Evolutionary conservation across 2,113 vertebrate species (phyloP).

Genomic region (Bufo bufo): DNA sequence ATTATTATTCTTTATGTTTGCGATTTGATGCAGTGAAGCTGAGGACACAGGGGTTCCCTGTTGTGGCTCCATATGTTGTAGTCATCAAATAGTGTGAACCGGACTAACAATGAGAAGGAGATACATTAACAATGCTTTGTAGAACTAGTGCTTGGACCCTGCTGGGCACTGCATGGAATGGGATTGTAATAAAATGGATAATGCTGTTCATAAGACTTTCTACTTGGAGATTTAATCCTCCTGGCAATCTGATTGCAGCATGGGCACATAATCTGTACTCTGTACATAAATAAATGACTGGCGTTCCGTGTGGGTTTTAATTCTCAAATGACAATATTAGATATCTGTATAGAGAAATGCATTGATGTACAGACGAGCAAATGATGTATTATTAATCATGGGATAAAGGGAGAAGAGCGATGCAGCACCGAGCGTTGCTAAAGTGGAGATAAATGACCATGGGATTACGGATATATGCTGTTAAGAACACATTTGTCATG

Average conservation of each 20-base stretch:
- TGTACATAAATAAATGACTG: conserved; percentile 44
- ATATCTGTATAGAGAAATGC: conserved; percentile 3
- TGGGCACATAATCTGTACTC: conserved; percentile 48
- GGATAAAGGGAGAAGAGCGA: neutral
- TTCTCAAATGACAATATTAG: neutral
- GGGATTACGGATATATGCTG: neutral
- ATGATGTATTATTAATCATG: conserved; percentile 49
- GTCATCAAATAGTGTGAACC: neutral
- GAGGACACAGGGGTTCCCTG: neutral
- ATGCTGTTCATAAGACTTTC: conserved; percentile 46
- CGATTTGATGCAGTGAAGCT: neutral
- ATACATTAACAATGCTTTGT: neutral
- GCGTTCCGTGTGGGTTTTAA: neutral
- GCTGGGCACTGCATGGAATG: conserved; percentile 45
- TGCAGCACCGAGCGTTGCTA: neutral
- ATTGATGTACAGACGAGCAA: conserved; percentile 40
- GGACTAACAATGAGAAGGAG: conserved; percentile 1
- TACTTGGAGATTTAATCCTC: conserved; percentile 49
- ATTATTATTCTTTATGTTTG: neutral
- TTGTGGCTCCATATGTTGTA: neutral
- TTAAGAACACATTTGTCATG: conserved; percentile 23
- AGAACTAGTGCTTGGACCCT: conserved; percentile 11
- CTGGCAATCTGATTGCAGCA: conserved; percentile 49
- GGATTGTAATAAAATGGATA: conserved; percentile 51
- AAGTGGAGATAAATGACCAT: neutral